phyloP scores from a whole-genome alignment of 2,113 vertebrate genomes.

The Chaetodon trifascialis region DNA sequence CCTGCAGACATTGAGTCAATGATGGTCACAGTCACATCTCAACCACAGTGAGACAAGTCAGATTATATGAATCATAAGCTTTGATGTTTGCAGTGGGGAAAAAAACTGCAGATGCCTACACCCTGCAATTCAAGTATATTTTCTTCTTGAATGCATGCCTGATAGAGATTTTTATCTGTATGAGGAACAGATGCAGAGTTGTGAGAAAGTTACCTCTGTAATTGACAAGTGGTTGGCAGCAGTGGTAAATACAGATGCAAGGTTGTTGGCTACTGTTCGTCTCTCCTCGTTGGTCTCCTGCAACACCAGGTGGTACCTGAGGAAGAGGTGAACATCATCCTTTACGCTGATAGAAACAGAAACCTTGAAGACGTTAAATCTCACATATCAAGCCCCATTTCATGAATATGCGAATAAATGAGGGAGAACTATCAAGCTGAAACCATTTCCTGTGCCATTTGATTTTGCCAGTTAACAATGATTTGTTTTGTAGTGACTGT shows the following conservation, averaged over 20 bases:
- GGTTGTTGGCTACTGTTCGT: conserved; percentile 80
- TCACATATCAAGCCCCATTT: background rate
- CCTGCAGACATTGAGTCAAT: background rate
- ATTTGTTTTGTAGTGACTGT: background rate
- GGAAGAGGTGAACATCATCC: background rate
- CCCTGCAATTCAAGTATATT: background rate
- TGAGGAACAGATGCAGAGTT: background rate
- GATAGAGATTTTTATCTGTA: background rate
- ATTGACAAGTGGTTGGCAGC: conserved; percentile 75
- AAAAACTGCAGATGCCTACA: background rate
- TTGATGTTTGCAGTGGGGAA: background rate
- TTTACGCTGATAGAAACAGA: background rate
- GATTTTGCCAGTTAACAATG: background rate
- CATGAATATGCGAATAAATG: background rate
- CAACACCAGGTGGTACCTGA: conserved; percentile 84
- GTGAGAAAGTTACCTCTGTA: conserved; percentile 76
- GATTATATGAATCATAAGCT: background rate
- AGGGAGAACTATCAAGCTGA: background rate
- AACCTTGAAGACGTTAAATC: background rate
- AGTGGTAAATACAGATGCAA: conserved; percentile 73
- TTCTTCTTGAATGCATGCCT: background rate
- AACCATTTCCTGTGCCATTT: background rate
- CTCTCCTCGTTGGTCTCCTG: conserved; percentile 85
- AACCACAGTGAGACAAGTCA: background rate
- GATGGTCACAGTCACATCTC: background rate